These are phyloP conservation scores for Fulica atra DNA, from an alignment of 2,113 vertebrate species.

Conservation along the genomic window DNA sequence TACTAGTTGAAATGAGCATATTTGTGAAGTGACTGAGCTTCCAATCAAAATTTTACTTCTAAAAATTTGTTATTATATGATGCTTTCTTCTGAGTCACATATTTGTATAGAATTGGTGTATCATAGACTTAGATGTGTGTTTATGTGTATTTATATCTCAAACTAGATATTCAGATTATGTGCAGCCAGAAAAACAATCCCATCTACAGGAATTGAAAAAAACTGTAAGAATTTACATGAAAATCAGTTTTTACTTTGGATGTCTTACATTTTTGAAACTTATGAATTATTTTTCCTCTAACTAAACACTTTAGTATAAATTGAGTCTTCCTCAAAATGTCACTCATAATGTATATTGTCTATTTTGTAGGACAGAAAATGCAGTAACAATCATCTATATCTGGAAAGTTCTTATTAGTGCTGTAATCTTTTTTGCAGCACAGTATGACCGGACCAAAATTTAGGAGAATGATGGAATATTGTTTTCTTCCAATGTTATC, in stretches of 20 bases:
- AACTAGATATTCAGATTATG: background rate
- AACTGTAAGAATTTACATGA: background rate
- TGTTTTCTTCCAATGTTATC: constrained; percentile 5
- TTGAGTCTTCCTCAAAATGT: background rate
- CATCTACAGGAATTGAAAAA: fast-evolving
- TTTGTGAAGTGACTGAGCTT: background rate
- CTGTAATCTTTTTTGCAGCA: constrained; percentile 3
- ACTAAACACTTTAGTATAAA: background rate
- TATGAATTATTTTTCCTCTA: background rate
- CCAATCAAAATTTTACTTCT: background rate
- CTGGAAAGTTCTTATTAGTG: background rate
- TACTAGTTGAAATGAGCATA: background rate
- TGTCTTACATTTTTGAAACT: background rate
- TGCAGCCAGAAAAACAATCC: background rate
- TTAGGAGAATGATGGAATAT: background rate
- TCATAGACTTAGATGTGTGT: background rate
- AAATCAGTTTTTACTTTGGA: background rate
- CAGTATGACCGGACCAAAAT: constrained; percentile 7
- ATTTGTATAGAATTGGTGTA: background rate
- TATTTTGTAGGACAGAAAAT: background rate
- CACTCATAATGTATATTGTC: background rate
- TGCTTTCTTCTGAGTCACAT: background rate
- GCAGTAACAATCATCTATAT: background rate
- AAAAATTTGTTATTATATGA: background rate
- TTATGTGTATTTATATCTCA: background rate